Evolutionary conservation across 2,113 vertebrate species (phyloP), one percentile per base, ranked within the genome.

Genomic region (Channa argus): DNA sequence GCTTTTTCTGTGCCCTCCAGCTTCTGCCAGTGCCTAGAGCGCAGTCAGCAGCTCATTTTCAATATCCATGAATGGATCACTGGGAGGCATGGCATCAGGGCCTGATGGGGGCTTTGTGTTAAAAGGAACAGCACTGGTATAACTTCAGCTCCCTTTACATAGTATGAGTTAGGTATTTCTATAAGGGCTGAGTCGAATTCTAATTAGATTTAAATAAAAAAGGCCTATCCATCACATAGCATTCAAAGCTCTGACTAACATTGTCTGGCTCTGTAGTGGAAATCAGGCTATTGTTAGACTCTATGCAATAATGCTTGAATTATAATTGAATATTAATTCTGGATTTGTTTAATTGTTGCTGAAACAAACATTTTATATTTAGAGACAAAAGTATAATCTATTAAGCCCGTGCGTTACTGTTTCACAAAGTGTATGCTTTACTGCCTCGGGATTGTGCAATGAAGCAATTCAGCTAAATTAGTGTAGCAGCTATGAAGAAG

Each of bases 311-410:
- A 45, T 45, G 76, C 73, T 78, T n/a, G n/a, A n/a, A n/a, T n/a
- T n/a, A n/a, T n/a, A n/a, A 52, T 69, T 89, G 68, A 86, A 89
- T 84, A 85, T 89, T 87, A 79, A 91, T 87, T 85, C 54, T 38
- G 38, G 80, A 76, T 89, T 88, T 88, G 86, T 81, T 88, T 84
- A 83, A 86, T 78, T 87, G 81, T 86, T 86, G 79, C 81, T 91
- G 89, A 88, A 88, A 88, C 79, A 91, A 90, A 91, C 80, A 88
- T 83, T 87, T 91, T 83, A 72, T 84, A 86, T 86, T 86, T 82
- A 69, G 50, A 72, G 53, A 68, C 63, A 74, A 77, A 81, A 74
- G 75, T 80, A 80, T 83, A 71, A 91, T 87, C 77, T 87, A 85
- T 89, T 90, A 89, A 90, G 77, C 73, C 79, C 80, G 67, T 79